Evolutionary conservation across 2,888 invertebrate species (phyloP).

Genomic region (Synergus laeviventris): DNA sequence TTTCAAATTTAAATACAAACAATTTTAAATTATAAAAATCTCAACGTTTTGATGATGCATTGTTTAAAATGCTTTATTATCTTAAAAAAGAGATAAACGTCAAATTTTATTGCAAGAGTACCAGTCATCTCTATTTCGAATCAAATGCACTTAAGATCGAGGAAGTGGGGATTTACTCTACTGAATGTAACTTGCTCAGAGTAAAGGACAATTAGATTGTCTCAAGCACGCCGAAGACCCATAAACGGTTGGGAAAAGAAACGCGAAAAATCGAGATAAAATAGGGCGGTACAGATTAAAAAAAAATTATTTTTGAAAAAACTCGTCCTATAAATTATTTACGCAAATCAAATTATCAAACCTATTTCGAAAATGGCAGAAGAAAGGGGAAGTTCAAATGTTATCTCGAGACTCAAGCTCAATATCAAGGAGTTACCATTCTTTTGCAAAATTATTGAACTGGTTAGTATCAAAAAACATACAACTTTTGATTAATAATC

Average conservation of each 20-base stretch:
- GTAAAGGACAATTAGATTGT: conserved; percentile 42
- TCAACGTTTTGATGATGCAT: not conserved
- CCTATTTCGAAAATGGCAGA: conserved; percentile 56
- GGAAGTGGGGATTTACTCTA: conserved; percentile 59
- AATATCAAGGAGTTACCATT: conserved; percentile 64
- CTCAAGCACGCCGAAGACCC: conserved; percentile 32
- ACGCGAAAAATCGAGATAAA: not conserved
- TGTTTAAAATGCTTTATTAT: not conserved
- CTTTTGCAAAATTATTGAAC: conserved; percentile 78
- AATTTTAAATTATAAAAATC: too few species aligned
- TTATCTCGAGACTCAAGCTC: conserved; percentile 55
- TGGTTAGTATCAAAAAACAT: conserved; percentile 77
- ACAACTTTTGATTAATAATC: not conserved
- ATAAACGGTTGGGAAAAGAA: conserved; percentile 13
- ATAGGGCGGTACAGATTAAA: not conserved
- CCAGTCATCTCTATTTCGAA: conserved; percentile 68
- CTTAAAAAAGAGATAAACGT: not conserved
- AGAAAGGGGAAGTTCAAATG: conserved; percentile 51
- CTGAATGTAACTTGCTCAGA: conserved; percentile 40
- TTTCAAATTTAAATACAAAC: not conserved
- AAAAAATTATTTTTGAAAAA: not conserved
- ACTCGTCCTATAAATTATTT: conserved; percentile 1
- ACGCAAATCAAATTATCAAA: not conserved
- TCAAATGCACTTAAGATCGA: conserved; percentile 64
- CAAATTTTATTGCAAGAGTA: conserved; percentile 47